Evolutionary conservation across 1,140 invertebrate genomes (phyloP).

Genomic region (Euborellia annulipes): DNA sequence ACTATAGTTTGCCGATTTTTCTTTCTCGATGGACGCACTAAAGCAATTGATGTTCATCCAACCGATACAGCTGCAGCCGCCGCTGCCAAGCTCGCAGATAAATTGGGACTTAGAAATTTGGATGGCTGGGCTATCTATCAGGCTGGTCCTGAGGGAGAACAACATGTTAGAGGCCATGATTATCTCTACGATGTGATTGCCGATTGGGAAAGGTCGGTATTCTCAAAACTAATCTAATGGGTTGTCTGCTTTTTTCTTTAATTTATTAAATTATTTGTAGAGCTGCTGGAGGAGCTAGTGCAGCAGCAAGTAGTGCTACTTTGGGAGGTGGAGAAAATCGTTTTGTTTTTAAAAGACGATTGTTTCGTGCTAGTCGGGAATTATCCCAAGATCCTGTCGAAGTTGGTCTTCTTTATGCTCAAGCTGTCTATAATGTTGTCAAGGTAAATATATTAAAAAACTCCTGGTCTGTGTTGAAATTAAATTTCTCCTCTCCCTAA

Average conservation of each 20-base stretch:
- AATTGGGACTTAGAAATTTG: slow-evolving; percentile 62
- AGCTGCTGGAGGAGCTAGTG: neutral
- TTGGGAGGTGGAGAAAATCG: slow-evolving; percentile 74
- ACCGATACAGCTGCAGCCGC: slow-evolving; percentile 86
- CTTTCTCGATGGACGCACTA: slow-evolving; percentile 87
- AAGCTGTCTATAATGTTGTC: slow-evolving; percentile 86
- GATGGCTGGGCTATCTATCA: slow-evolving; percentile 94
- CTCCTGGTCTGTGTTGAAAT: neutral
- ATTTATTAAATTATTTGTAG: slow-evolving; percentile 7
- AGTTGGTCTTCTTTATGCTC: slow-evolving; percentile 85
- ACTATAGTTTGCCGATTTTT: slow-evolving; percentile 91
- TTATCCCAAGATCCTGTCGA: slow-evolving; percentile 93
- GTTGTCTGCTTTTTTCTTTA: slow-evolving; percentile 1
- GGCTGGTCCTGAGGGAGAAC: slow-evolving; percentile 63
- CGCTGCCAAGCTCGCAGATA: slow-evolving; percentile 72
- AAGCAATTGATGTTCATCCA: slow-evolving; percentile 88
- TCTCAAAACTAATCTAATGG: no score
- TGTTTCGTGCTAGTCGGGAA: slow-evolving; percentile 76
- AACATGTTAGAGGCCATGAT: slow-evolving; percentile 83
- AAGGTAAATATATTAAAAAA: slow-evolving; percentile 61
- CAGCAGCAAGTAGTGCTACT: slow-evolving; percentile 28
- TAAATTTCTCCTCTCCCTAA: neutral
- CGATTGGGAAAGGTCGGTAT: slow-evolving; percentile 76
- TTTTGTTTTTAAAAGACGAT: slow-evolving; percentile 80
- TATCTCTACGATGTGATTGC: slow-evolving; percentile 89